These are phyloP conservation scores for Orthosia gracilis DNA, from an alignment of 2,888 invertebrate species.

Conservation along the genomic window DNA sequence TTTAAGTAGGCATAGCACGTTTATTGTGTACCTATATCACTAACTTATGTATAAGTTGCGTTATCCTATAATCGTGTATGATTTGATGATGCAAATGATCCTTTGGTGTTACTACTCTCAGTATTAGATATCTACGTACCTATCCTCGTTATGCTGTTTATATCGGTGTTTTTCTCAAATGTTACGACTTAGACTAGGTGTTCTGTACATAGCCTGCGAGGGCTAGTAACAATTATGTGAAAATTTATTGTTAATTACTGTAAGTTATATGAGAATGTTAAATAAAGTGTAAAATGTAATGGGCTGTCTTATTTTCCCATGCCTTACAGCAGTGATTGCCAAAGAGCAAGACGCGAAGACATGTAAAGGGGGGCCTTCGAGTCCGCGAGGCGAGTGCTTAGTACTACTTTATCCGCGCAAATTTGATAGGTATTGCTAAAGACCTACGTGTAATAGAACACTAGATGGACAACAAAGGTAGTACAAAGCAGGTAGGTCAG, in stretches of 20 bases:
- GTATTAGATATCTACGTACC: conserved; percentile 51
- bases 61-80: conserved; percentile 34
- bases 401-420: no score
- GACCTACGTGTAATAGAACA: no score
- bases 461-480: no score
- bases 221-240: conserved; percentile 74
- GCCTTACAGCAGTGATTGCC: no score
- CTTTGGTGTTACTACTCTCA: conserved; percentile 48
- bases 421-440: no score
- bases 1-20: conserved; percentile 31
- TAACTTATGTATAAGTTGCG: conserved; percentile 36
- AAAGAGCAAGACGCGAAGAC: no score
- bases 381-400: no score
- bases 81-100: conserved; percentile 56
- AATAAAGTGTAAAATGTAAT: conserved; percentile 85
- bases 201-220: conserved; percentile 71
- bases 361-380: no score
- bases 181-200: conserved; percentile 77
- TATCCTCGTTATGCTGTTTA: conserved; percentile 66
- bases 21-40: conserved; percentile 30
- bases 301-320: conserved; percentile 30
- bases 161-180: conserved; percentile 71
- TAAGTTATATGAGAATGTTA: conserved; percentile 88
- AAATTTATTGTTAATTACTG: conserved; percentile 86
- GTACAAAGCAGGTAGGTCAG: no score